Base-by-base conservation (phyloP, 2,888 invertebrate species). In the Drosophila multiciliata region DNA sequence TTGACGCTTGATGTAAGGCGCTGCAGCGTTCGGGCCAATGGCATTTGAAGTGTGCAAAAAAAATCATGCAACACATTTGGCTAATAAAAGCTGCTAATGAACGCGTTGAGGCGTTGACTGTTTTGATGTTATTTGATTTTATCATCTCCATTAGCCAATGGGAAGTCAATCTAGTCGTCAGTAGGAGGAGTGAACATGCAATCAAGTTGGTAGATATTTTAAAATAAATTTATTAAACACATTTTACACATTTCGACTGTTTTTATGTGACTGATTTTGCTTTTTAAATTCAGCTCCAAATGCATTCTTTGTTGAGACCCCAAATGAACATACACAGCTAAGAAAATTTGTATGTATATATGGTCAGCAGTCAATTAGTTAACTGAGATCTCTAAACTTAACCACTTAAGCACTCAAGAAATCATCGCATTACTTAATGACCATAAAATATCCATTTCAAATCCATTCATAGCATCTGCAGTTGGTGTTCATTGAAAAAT, bases 81-180 rank as follows among this genome's bases (percentile, higher is more conserved):
- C 68, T 84, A 85, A 88, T 84, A 85, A 84, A 88, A 84, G 73
- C 74, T 73, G 83, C 83, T 84, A 84, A 84, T 84, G 86, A 84
- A 83, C 75, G 61, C 52, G 64, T 67, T 75, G 75, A 77, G 83
- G 78, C 78, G 87, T 75, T 78, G 72, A 80, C 69, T 55, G 45
- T 65, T 55, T 59, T 42, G 53, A 59, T 58, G 61, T 57, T 66
- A 63, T 66, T 66, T 53, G 40, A 65, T 66, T 71, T 71, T 67
- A 59, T 58, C 52, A 35, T 58, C 29, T 48, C 23, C 53, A 57
- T 68, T 68, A 59, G 35, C 87, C 83, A 83, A 86, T 82, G 48
- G 64, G 33, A 77, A 63, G 36, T 35, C 78, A 52, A 54, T 29
- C 50, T n/a, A 55, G 45, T 5, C 38, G 40, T 15, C 45, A 9